Conservation (phyloP, 2,888 invertebrate species). For the Bellardia bayeri region DNA sequence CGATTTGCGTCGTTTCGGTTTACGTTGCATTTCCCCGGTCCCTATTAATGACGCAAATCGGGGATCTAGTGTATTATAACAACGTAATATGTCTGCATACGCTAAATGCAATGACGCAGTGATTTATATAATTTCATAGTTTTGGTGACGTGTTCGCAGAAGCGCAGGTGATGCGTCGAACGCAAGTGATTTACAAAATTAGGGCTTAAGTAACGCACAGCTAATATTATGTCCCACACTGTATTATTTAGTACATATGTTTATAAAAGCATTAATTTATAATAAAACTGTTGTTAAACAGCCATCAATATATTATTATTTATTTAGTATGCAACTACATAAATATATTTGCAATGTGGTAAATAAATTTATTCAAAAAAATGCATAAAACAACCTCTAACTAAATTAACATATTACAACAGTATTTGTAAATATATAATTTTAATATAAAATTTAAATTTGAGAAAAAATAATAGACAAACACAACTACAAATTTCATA, state of each 20-base stretch:
- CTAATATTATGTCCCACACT: not conserved
- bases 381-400: not conserved
- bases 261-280: slow-evolving; percentile 19
- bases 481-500: too few species aligned
- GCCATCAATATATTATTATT: slow-evolving; percentile 32
- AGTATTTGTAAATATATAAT: not conserved
- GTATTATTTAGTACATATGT: not conserved
- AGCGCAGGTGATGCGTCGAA: too few species aligned
- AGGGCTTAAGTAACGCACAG: not conserved
- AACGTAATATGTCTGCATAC: too few species aligned
- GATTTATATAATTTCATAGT: too few species aligned
- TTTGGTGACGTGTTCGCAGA: too few species aligned
- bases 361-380: slow-evolving; percentile 22
- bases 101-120: too few species aligned
- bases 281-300: slow-evolving; percentile 50
- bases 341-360: not conserved
- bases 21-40: too few species aligned
- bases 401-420: slow-evolving; percentile 18
- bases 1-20: too few species aligned
- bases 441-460: not conserved
- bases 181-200: too few species aligned
- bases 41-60: too few species aligned
- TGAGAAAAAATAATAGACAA: not conserved
- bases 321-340: slow-evolving; percentile 7
- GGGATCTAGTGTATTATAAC: too few species aligned